A percentile compares a stretch with the other conserved stretches of the same genome.
These are phyloP conservation scores for Harmothoe impar DNA, from an alignment of 2,888 invertebrate species.

Conservation along the genomic window DNA sequence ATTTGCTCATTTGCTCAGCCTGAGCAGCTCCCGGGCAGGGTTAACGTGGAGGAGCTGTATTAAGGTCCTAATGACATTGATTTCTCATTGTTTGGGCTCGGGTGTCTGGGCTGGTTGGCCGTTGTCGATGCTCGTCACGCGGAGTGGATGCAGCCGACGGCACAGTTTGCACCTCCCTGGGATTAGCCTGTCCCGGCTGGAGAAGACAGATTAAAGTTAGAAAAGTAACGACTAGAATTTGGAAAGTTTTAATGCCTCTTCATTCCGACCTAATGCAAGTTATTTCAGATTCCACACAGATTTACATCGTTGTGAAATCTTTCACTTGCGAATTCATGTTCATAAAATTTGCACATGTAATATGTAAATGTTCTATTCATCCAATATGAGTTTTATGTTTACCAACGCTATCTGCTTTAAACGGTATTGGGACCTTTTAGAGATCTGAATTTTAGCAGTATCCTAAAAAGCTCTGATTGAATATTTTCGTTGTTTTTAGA, in stretches of 20 bases:
- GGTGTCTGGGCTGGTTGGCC: not conserved
- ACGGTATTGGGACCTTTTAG: no score
- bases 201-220: not conserved
- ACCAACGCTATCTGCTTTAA: no score
- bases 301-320: not conserved
- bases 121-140: not conserved
- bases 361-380: no score
- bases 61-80: conserved; percentile 23
- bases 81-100: not conserved
- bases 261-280: no score
- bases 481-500: no score
- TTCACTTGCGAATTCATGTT: no score
- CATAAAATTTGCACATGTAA: no score
- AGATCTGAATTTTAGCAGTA: no score
- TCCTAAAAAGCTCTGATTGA: no score
- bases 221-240: not conserved
- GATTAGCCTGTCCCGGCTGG: not conserved
- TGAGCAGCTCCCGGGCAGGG: not conserved
- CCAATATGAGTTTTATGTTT: no score
- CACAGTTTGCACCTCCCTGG: no score
- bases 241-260: not conserved
- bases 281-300: not conserved
- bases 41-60: not conserved
- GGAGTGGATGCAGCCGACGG: not conserved
- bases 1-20: conserved; percentile 1